Percentiles rank a stretch among this genome's conserved stretches.
Conservation (phyloP, 2,113 vertebrate genomes). For the Erythrolamprus reginae region DNA sequence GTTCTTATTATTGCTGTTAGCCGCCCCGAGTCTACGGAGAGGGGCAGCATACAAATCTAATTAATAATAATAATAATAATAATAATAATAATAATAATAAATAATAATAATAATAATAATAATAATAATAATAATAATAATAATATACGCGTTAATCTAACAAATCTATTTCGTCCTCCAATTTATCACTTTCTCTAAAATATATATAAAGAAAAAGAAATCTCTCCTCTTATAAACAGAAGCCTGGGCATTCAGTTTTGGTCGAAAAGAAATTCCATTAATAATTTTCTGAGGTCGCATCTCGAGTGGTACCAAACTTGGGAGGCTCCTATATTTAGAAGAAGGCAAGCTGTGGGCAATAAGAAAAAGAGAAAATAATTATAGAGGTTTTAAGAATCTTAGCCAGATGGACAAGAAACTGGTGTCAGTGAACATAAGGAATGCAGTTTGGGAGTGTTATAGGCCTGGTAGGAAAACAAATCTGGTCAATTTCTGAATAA, state of each 20-base stretch:
- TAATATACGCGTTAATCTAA: too few relatives aligned
- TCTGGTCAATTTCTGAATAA: not conserved
- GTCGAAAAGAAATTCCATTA: not conserved
- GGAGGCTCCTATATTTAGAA: not conserved
- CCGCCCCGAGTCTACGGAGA: too few relatives aligned
- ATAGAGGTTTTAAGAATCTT: not conserved
- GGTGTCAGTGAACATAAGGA: not conserved
- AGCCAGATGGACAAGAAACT: not conserved
- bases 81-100: too few relatives aligned
- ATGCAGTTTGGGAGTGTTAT: not conserved
- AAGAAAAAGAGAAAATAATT: not conserved
- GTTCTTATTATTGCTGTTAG: too few relatives aligned
- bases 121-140: too few relatives aligned
- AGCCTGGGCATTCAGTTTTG: not conserved
- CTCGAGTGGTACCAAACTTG: not conserved
- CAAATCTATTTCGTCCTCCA: not conserved
- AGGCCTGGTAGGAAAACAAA: not conserved
- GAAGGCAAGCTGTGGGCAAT: not conserved
- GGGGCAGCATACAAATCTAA: too few relatives aligned
- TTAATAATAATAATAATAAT: too few relatives aligned
- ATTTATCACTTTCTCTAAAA: not conserved
- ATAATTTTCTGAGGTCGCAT: not conserved
- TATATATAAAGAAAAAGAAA: not conserved
- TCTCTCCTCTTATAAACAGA: not conserved
- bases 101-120: too few relatives aligned